Evolutionary conservation across 1,140 invertebrate genomes (phyloP), one percentile per base, ranked within the genome.

Genomic region (Meloidogyne exigua): DNA sequence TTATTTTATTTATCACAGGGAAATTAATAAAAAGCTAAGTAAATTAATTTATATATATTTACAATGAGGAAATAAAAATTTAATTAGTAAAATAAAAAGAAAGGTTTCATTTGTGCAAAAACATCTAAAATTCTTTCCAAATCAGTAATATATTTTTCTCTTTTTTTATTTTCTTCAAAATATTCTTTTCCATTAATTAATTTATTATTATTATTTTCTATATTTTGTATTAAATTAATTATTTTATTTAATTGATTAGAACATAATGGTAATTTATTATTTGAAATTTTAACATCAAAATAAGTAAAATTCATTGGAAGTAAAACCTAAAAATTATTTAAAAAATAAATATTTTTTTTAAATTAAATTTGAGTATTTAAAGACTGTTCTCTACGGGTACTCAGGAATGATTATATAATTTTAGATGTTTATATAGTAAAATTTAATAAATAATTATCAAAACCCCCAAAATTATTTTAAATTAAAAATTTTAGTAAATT

Each of bases 71-170:
- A 15, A 15, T 4, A 15, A 49, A 49, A 2, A 49, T n/a, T n/a
- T n/a, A 57, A 57, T 57, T 57, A n/a, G n/a, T 57, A 57, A 57
- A 57, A 57, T 57, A 57, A 57, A 57, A 57, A 57, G 49, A 57
- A 57, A 57, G 18, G 49, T n/a, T 57, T 57, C 49, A 57, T 57
- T 57, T 57, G 49, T 57, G 49, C 49, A 57, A 57, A 57, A 57
- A 57, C 18, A 57, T 57, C 49, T n/a, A 57, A 57, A 57, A 57
- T 57, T 57, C 49, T 57, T 57, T 57, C 49, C 49, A 57, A 57
- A 57, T 57, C 49, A n/a, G 49, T 57, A 5, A 57, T 57, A 57
- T 57, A 57, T 57, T 57, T 57, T 57, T 57, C 49, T 57, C n/a
- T 57, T 18, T 44, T 44, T 44, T 15, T 15, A 32, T 32, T 32